These are phyloP conservation scores for Pipra filicauda DNA, from an alignment of 2,113 vertebrate genomes.

Conservation along the genomic window DNA sequence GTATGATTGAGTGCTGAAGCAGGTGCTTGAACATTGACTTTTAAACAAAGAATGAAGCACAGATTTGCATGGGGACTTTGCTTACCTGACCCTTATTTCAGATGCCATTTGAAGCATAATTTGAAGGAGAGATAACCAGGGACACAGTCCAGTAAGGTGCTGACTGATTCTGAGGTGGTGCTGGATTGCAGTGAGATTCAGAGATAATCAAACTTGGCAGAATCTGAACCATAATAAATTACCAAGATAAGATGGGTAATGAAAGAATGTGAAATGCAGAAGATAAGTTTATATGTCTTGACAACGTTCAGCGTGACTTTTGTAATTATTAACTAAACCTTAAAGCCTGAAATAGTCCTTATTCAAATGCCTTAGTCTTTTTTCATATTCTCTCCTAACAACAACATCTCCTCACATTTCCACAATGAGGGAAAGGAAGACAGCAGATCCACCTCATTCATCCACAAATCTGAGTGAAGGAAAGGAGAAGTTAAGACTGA, in stretches of 20 bases:
- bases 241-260: not conserved
- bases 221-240: not conserved
- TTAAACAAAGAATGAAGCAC: slow-evolving; percentile 28
- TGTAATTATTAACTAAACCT: slow-evolving; percentile 71
- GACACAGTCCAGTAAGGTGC: not conserved
- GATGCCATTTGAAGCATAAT: not conserved
- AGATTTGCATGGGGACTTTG: not conserved
- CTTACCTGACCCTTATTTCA: not conserved
- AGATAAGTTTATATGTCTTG: not conserved
- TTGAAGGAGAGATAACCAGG: not conserved
- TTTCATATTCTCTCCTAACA: not conserved
- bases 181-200: not conserved
- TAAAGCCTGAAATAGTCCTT: not conserved
- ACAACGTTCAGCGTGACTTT: not conserved
- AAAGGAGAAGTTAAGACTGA: slow-evolving; percentile 49
- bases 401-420: not conserved
- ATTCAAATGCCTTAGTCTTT: not conserved
- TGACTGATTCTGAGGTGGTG: not conserved
- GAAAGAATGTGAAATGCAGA: not conserved
- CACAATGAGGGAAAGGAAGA: slow-evolving; percentile 35
- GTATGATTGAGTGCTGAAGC: not conserved
- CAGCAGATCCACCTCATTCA: not conserved
- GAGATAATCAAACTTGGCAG: not conserved
- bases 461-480: not conserved
- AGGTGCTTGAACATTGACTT: not conserved